Base-by-base conservation (phyloP, 2,797 vertebrate species). In the Geotrypetes seraphini region DNA sequence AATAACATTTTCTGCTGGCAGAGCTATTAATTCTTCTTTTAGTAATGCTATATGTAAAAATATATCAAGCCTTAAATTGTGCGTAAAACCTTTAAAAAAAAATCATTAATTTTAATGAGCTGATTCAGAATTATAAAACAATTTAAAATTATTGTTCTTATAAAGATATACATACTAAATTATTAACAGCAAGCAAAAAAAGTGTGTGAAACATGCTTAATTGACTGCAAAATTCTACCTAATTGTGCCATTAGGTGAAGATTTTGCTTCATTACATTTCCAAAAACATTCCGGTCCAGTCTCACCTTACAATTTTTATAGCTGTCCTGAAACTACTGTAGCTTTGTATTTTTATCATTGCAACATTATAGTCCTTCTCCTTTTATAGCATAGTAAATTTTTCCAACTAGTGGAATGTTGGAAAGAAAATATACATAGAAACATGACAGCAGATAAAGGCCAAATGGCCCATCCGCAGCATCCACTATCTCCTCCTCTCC, bases 91-190 rank as follows among this genome's bases (percentile, higher is more conserved):
- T 70, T n/a, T 71, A 36, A 25, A 58, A 53, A 61, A 57, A 44
- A 45, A n/a, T n/a, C 66, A 73, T 81, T 73, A 71, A 72, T 77
- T 79, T 78, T 71, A 66, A 68, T 57, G 70, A 69, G 56, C 53
- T 66, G 47, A 40, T 53, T 63, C 69, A 19, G 63, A 73, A 74
- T 71, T 65, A 62, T 56, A 51, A 50, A 51, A 54, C 67, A 47
- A 66, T 71, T 69, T n/a, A 66, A 60, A 66, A 69, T 69, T 51
- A 69, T 45, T 57, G 48, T 66, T 59, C 19, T 51, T 56, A 14
- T 31, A 19, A 22, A 17, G 36, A 50, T 57, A 48, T 33, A 42
- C 8, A 31, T 36, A 57, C 36, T 43, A 66, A 65, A 65, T 63
- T 52, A 64, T 53, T 41, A 45, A 51, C 68, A 50, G 69, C 51